Evolutionary conservation across 2,797 vertebrate species (phyloP), one percentile per base, ranked within the genome.

Genomic region (Otolemur crassicaudatus): DNA sequence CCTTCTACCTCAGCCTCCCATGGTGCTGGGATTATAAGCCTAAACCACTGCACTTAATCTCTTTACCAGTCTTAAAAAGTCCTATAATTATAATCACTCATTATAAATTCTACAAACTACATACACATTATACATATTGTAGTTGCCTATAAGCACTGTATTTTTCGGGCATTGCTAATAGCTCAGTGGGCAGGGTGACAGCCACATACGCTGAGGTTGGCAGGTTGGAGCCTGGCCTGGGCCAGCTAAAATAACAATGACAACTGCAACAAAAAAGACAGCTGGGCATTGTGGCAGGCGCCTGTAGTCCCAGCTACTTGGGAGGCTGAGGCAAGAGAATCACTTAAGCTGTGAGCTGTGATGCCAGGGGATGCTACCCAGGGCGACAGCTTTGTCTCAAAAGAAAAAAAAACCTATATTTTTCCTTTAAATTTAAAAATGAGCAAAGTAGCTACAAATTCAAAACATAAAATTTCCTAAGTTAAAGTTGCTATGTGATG

Each of bases 341-440:
- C 49, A 3, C 49, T 49, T 49, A 49, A 49, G 49, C 49, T 49
- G 13, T 49, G 49, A 49, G 49, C 49, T 49, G 49, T 49, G 49
- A 49, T 4, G 12, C 49, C 49, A 49, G 2, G 13, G 49, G 14
- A 49, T 14, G 14, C 49, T 49, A 49, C 49, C 46, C 49, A 49
- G 49, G 49, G 49, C 3, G 3, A 49, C 14, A 49, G 49, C 49
- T 49, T 49, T 49, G 49, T 49, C 49, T 49, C 49, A 49, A 49
- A 49, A 49, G 14, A 49, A 49, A 49, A 49, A 49, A 49, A 85
- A 75, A 4, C 16, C 40, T 87, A 63, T n/a, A n/a, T 19, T 67
- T 65, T 81, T 82, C 84, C 27, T 40, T 76, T 86, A 91, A 91
- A 75, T 69, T 79, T 27, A 76, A 86, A 73, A 69, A 75, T 58